Evolutionary conservation across 2,797 vertebrate species (phyloP).

Genomic region (Chaenodraco wilsoni): DNA sequence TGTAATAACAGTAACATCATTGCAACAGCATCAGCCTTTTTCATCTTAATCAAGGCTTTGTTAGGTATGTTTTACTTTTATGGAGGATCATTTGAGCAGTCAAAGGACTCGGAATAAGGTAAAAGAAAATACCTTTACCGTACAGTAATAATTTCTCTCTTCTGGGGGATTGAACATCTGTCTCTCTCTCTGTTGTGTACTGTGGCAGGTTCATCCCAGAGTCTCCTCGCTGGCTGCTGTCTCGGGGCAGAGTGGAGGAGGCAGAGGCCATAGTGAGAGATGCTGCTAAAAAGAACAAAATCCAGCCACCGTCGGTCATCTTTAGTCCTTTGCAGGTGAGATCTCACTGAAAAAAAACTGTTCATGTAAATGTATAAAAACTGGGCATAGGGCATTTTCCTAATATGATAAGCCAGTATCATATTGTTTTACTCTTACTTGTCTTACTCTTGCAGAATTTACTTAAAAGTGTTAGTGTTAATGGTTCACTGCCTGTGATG

Average conservation of each 20-base stretch:
- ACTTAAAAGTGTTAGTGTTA: background rate
- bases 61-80: background rate
- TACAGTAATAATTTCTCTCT: background rate
- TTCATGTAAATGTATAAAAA: background rate
- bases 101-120: background rate
- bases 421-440: background rate
- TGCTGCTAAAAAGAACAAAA: slow-evolving; percentile 87
- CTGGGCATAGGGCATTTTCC: background rate
- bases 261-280: slow-evolving; percentile 88
- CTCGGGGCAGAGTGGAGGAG: slow-evolving; percentile 87
- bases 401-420: too few relatives aligned
- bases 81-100: background rate
- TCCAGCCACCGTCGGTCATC: slow-evolving; percentile 84
- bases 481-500: background rate
- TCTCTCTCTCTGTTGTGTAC: slow-evolving; percentile 15
- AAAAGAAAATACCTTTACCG: background rate
- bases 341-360: background rate
- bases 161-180: background rate
- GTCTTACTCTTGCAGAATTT: background rate
- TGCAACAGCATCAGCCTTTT: background rate
- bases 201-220: slow-evolving; percentile 90
- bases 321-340: slow-evolving; percentile 86
- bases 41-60: background rate
- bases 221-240: slow-evolving; percentile 93
- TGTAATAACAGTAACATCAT: background rate